phyloP scores from a whole-genome alignment of 1,140 invertebrate genomes.

The Stenopsyche tienmushanensis region DNA sequence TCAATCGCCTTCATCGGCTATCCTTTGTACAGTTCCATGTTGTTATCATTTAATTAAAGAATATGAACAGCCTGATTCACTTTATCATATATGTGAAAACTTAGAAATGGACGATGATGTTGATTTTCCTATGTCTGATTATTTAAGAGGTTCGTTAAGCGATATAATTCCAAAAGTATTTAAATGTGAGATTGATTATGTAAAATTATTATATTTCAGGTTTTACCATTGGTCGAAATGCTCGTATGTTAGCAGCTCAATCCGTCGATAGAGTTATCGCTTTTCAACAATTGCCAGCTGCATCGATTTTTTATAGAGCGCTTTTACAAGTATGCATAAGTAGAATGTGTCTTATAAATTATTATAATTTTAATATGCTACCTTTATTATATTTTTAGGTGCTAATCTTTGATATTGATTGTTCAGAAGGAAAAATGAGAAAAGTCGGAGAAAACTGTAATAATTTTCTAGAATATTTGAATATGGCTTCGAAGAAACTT shows the following conservation, averaged over 20 bases:
- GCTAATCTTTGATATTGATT: conserved; percentile 50
- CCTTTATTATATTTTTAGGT: conserved; percentile 42
- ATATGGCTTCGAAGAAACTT: conserved; percentile 62
- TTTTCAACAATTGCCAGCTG: conserved; percentile 58
- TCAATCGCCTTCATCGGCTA: conserved; percentile 56
- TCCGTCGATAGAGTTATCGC: conserved; percentile 66
- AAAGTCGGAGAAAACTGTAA: conserved; percentile 55
- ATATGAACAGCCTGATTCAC: conserved; percentile 43
- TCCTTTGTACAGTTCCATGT: conserved; percentile 81
- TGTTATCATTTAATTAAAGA: conserved; percentile 87
- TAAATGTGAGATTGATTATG: background rate
- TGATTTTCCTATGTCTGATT: conserved; percentile 70
- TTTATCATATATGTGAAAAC: conserved; percentile 40
- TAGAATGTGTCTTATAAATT: conserved; percentile 38
- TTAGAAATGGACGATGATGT: conserved; percentile 43
- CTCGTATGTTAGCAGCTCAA: conserved; percentile 81
- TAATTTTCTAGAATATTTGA: conserved; percentile 65
- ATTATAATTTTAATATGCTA: background rate
- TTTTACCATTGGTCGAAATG: conserved; percentile 65
- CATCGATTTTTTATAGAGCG: conserved; percentile 70
- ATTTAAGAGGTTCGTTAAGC: no score
- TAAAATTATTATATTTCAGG: conserved; percentile 40
- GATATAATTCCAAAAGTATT: no score
- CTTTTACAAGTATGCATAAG: conserved; percentile 66
- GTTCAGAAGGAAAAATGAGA: conserved; percentile 51